Evolutionary conservation across 2,797 vertebrate genomes (phyloP).

Genomic region (Channallabes apus): DNA sequence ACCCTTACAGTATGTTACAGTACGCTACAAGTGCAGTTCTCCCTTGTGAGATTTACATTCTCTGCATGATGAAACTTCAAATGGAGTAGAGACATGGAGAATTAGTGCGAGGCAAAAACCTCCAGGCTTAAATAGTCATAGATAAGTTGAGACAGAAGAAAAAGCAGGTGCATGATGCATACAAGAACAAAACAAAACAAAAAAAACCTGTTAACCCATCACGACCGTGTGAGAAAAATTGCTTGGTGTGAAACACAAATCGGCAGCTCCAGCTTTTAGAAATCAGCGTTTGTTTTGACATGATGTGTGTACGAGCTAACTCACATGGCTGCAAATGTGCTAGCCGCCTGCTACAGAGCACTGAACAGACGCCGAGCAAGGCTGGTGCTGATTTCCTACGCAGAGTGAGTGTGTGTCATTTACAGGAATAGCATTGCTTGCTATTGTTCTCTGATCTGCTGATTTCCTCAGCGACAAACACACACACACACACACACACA

Average conservation of each 20-base stretch:
- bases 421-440: constrained; percentile 51
- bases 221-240: background rate
- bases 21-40: background rate
- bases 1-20: background rate
- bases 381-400: constrained; percentile 15
- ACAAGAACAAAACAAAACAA: background rate
- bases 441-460: constrained; percentile 50
- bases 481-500: background rate
- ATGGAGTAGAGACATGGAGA: constrained; percentile 23
- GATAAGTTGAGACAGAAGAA: background rate
- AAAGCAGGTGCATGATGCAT: background rate
- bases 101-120: constrained; percentile 1
- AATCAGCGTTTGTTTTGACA: background rate
- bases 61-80: constrained; percentile 33
- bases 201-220: background rate
- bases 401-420: constrained; percentile 18
- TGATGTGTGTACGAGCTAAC: background rate
- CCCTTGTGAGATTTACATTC: constrained; percentile 38
- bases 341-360: constrained; percentile 5
- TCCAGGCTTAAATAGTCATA: background rate
- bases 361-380: constrained; percentile 7
- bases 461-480: constrained; percentile 42
- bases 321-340: constrained; percentile 22
- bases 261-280: background rate
- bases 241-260: background rate